These are phyloP conservation scores for Cactoblastis cactorum DNA, from an alignment of 2,888 invertebrate species.

Conservation along the genomic window DNA sequence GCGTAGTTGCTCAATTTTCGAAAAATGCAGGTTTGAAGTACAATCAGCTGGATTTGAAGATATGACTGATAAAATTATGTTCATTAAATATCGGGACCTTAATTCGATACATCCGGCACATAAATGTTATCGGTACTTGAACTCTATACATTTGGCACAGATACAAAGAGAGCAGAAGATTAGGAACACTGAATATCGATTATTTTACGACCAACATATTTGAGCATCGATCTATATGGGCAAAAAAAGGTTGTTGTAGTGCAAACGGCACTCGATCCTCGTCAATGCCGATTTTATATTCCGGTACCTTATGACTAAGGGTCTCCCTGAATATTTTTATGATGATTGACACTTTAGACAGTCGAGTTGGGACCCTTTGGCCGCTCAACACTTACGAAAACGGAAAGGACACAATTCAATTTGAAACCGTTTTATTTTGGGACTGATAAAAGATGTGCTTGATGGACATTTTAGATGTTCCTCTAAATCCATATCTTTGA, in stretches of 20 bases:
- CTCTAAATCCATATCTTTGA: neutral
- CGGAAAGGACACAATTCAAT: conserved; percentile 5
- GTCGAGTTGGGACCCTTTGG: neutral
- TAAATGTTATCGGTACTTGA: no score
- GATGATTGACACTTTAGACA: conserved; percentile 5
- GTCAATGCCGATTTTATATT: neutral
- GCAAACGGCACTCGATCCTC: neutral
- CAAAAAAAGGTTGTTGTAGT: neutral
- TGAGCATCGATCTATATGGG: neutral
- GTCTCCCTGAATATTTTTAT: conserved; percentile 4
- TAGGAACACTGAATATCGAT: no score
- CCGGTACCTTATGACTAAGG: neutral
- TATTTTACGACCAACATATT: neutral
- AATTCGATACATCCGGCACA: no score
- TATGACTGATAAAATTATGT: no score
- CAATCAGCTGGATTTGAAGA: no score
- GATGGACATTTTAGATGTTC: neutral
- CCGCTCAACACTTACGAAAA: neutral
- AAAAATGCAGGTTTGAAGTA: no score
- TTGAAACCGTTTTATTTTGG: conserved; percentile 2
- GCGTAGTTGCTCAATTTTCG: no score
- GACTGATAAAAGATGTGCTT: neutral
- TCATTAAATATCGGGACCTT: no score
- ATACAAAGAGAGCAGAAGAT: no score
- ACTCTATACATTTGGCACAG: no score